These are phyloP conservation scores for Muntiacus reevesi DNA, from an alignment of 2,113 vertebrate genomes.

Conservation along the genomic window DNA sequence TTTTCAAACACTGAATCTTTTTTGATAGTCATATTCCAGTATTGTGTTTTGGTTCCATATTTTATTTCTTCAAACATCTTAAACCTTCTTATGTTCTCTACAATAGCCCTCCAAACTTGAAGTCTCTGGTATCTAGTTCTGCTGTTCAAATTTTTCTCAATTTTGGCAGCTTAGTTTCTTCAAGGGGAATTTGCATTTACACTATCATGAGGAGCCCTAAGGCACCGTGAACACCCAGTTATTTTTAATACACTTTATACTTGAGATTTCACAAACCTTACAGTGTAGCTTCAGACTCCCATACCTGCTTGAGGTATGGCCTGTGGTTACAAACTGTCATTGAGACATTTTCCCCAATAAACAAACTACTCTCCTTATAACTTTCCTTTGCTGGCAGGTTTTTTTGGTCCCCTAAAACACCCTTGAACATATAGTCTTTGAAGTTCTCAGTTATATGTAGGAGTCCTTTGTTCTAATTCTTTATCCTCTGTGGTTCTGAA, in stretches of 20 bases:
- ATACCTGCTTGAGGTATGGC: background rate
- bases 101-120: background rate
- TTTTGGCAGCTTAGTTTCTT: background rate
- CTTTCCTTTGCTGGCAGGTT: background rate
- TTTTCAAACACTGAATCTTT: background rate
- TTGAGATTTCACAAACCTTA: background rate
- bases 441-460: background rate
- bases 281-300: background rate
- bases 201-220: background rate
- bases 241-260: background rate
- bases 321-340: background rate
- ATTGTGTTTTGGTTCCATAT: background rate
- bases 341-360: background rate
- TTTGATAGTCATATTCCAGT: background rate
- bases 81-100: background rate
- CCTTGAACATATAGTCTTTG: background rate
- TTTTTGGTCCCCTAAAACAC: background rate
- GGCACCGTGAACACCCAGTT: background rate
- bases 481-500: background rate
- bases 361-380: background rate
- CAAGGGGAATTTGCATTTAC: background rate
- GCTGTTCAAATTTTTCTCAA: background rate
- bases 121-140: background rate
- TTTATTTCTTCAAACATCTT: background rate
- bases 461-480: background rate